These are phyloP conservation scores for Protobothrops flavoviridis DNA, from an alignment of 2,113 vertebrate species.

Conservation along the genomic window DNA sequence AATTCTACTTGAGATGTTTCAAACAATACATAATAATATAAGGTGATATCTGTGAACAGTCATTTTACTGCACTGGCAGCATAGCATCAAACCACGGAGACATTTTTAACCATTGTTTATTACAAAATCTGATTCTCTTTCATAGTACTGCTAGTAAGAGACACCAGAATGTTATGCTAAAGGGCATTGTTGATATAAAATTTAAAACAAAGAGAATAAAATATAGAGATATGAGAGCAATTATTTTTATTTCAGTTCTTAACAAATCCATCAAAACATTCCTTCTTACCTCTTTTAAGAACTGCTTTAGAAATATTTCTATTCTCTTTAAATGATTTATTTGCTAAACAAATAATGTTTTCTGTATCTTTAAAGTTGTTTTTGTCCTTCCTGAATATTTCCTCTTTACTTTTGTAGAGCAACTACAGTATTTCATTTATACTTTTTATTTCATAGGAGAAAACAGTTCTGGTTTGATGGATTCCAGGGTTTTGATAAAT, in stretches of 20 bases:
- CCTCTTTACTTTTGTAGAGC: constrained; percentile 33
- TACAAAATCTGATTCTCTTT: constrained; percentile 10
- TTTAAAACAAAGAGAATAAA: constrained; percentile 24
- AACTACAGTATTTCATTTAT: constrained; percentile 33
- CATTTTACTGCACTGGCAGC: constrained; percentile 15
- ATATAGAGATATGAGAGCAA: neutral
- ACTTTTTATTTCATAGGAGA: constrained; percentile 19
- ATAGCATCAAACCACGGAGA: constrained; percentile 6
- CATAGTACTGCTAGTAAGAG: neutral
- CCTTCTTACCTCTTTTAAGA: constrained; percentile 17
- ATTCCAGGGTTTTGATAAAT: constrained; percentile 34
- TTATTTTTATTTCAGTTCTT: neutral
- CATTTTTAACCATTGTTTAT: constrained; percentile 14
- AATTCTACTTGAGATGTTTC: neutral
- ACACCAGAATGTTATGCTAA: neutral
- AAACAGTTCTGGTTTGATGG: constrained; percentile 37
- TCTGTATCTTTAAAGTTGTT: constrained; percentile 28
- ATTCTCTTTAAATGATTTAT: constrained; percentile 24
- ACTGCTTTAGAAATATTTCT: constrained; percentile 16
- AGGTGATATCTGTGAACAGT: neutral
- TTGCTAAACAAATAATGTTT: constrained; percentile 31
- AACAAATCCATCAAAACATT: constrained; percentile 7
- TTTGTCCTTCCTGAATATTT: neutral
- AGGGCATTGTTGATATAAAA: neutral
- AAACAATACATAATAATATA: neutral